Base-by-base conservation (phyloP, 2,797 vertebrate species). In the Lacerta viridis region DNA sequence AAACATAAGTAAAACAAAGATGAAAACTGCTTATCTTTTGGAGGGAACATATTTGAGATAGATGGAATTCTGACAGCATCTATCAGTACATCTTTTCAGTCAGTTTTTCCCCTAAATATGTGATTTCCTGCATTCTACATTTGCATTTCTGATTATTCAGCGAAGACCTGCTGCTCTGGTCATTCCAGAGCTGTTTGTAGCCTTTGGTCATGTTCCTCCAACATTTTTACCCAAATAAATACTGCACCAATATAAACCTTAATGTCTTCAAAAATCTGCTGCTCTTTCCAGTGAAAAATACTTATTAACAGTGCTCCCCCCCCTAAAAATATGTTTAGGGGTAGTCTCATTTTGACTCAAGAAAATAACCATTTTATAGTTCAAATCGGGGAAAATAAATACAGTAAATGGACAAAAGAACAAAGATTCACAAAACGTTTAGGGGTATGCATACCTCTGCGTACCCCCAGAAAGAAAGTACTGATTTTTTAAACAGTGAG, bases 111-210 rank as follows among this genome's bases (percentile, higher is more conserved):
- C 18, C 29, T 71, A 71, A n/a, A n/a, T 71, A 23, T 50, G 25
- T 27, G 39, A 36, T 61, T 75, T 84, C n/a, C 46, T 75, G 20
- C 15, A 15, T 4, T 74, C n/a, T 23, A 74, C 17, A 84, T 84
- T 61, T 84, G 83, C 69, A 61, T 75, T 84, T 59, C 50, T 59
- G 46, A 74, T 84, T 72, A 72, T 55, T 84, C 69, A 55, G 46
- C 25, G 33, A 29, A 46, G 39, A 75, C 71, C 11, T 59, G 71
- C 46, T 84, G 25, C 83, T 59, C 46, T 74, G n/a, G 50, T 61
- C 29, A 50, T 84, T 72, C 71, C 50, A 84, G 83, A 84, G 83
- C 29, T 23, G 27, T 74, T 71, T 46, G 41, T 69, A 46, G 43
- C 66, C 41, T 64, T 50, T 83, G 41, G 23, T 72, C 46, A 36